These are phyloP conservation scores for Hyla sarda DNA, from an alignment of 2,113 vertebrate genomes.

Conservation along the genomic window DNA sequence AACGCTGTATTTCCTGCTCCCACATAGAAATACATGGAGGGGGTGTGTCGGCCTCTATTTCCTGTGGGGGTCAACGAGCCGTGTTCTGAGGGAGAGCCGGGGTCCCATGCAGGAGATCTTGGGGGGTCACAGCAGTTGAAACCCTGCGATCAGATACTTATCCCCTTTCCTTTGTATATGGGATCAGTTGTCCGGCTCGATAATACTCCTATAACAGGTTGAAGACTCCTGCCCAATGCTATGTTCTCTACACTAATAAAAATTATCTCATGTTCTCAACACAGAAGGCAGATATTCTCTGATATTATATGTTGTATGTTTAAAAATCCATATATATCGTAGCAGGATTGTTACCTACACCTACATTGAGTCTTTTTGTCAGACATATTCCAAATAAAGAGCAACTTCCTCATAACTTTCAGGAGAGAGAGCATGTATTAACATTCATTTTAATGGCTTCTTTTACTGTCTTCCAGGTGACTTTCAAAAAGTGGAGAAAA, in stretches of 20 bases:
- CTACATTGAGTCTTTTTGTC: background rate
- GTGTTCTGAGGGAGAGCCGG: no score
- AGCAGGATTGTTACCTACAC: background rate
- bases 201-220: no score
- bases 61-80: no score
- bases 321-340: background rate
- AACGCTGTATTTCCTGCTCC: no score
- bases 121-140: no score
- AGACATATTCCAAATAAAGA: background rate
- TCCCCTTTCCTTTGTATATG: no score
- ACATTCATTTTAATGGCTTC: slow-evolving; percentile 34
- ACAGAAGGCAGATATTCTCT: background rate
- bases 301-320: background rate
- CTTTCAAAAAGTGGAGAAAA: slow-evolving; percentile 9
- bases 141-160: no score
- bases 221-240: no score
- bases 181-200: no score
- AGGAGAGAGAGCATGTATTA: slow-evolving; percentile 21
- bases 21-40: no score
- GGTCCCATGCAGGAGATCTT: no score
- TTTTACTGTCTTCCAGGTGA: slow-evolving; percentile 5
- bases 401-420: slow-evolving; percentile 40
- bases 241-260: background rate
- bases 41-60: no score
- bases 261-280: background rate